These are phyloP conservation scores for Sorex araneus DNA, from an alignment of 2,113 vertebrate genomes.

Conservation along the genomic window DNA sequence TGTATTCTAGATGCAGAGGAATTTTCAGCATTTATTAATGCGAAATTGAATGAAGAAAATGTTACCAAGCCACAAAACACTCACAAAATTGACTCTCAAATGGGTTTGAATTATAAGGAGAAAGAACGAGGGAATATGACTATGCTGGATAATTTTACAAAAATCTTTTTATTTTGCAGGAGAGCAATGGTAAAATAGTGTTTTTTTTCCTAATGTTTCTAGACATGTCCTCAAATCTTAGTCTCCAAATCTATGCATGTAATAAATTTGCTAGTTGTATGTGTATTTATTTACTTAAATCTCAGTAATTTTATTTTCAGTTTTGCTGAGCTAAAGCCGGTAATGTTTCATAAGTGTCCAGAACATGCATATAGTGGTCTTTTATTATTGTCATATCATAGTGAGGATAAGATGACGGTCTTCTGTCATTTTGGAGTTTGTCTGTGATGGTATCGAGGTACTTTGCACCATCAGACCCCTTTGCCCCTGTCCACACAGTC, in stretches of 20 bases:
- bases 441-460: neutral
- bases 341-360: neutral
- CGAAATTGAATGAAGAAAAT: conserved; percentile 72
- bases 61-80: conserved; percentile 58
- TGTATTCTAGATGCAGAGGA: conserved; percentile 74
- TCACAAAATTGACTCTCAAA: conserved; percentile 65
- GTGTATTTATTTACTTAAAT: neutral
- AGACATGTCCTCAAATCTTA: neutral
- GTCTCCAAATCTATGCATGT: neutral
- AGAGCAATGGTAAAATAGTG: conserved; percentile 92
- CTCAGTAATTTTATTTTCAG: conserved; percentile 22
- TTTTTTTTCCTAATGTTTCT: neutral
- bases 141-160: conserved; percentile 89
- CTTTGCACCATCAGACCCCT: neutral
- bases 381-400: no score
- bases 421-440: neutral
- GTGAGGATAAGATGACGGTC: no score
- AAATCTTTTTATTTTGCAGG: conserved; percentile 90
- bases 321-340: neutral
- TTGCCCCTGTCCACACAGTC: neutral
- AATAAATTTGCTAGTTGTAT: neutral
- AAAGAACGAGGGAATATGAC: conserved; percentile 56
- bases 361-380: no score
- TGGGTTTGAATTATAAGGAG: conserved; percentile 46
- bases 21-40: conserved; percentile 67